Base-by-base conservation (phyloP, 2,888 invertebrate species). In the Cyrtodaria siliqua region DNA sequence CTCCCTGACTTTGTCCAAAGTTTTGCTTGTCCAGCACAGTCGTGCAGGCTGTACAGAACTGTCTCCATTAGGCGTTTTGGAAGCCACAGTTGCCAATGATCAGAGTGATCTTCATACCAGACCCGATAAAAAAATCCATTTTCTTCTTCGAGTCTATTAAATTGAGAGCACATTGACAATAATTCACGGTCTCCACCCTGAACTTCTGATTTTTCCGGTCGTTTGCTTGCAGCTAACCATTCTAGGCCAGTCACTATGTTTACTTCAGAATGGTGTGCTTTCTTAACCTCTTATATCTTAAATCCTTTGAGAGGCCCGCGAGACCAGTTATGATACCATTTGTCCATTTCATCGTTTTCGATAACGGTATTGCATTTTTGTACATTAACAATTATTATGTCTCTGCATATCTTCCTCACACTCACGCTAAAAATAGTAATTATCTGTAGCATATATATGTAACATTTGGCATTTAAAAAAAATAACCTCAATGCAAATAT, bases 291-390 rank as follows among this genome's bases (percentile, higher is more conserved):
- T 14, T 42, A 24, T 18, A 23, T 26, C 14, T 40, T 40, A 20
- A 38, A 59, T 9, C 59, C 59, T 26, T 59, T 14, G 40, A 59
- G 27, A 18, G 44, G 59, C 44, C 59, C 59, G 18, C 20, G 40
- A 26, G 42, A 40, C 42, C 24, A 47, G 27, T 59, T 59, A 47
- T 57, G 6, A 12, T 18, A n/a, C 20, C 18, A 57, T 1, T 9
- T 16, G 9, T 47, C 12, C 33, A 8, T 4, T 33, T 4, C 12
- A 33, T 33, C 33, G 33, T 33, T 33, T 33, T 12, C 33, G 33
- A 12, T 12, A 33, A 16, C 20, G 4, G 4, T 47, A n/a, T 47
- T 20, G 18, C 14, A 47, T 4, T 18, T 33, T 8, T 4, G 4
- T 4, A 12, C 33, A 33, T 33, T 33, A 8, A 33, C 33, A 33